Evolutionary conservation across 2,888 invertebrate species (phyloP).

Genomic region (Nipponacmea schrenckii): DNA sequence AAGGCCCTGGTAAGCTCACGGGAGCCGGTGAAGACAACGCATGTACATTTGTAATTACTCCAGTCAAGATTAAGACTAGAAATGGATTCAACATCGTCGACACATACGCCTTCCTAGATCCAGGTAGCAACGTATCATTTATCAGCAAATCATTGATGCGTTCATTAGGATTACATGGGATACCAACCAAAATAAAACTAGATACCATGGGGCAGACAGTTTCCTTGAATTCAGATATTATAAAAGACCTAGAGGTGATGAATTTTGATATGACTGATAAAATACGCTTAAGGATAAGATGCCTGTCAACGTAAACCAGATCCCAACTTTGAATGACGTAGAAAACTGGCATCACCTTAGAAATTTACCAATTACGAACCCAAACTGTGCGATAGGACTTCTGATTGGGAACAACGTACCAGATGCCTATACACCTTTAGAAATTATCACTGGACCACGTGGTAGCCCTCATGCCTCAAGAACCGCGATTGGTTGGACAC

Average conservation of each 20-base stretch:
- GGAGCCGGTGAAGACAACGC: too few relatives aligned
- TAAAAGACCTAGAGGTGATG: neutral
- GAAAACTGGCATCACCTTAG: slow-evolving; percentile 10
- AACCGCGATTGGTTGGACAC: slow-evolving; percentile 24
- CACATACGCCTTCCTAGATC: slow-evolving; percentile 3
- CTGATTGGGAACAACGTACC: slow-evolving; percentile 15
- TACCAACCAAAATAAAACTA: neutral
- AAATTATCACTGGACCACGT: neutral
- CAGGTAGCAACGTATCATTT: slow-evolving; percentile 5
- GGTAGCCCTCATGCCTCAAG: slow-evolving; percentile 22
- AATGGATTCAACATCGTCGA: neutral
- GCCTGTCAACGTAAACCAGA: neutral
- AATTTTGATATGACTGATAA: neutral
- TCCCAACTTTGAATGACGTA: neutral
- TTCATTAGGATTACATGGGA: neutral
- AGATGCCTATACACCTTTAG: neutral
- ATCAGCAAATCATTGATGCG: neutral
- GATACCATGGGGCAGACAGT: neutral
- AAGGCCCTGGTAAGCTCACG: too few relatives aligned
- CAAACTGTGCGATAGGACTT: neutral
- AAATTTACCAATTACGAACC: neutral
- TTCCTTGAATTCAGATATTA: too few relatives aligned
- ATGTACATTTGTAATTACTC: too few relatives aligned
- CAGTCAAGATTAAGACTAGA: too few relatives aligned
- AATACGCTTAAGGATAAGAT: neutral